phyloP scores from a whole-genome alignment of 2,113 vertebrate genomes.

The Anguilla japonica region DNA sequence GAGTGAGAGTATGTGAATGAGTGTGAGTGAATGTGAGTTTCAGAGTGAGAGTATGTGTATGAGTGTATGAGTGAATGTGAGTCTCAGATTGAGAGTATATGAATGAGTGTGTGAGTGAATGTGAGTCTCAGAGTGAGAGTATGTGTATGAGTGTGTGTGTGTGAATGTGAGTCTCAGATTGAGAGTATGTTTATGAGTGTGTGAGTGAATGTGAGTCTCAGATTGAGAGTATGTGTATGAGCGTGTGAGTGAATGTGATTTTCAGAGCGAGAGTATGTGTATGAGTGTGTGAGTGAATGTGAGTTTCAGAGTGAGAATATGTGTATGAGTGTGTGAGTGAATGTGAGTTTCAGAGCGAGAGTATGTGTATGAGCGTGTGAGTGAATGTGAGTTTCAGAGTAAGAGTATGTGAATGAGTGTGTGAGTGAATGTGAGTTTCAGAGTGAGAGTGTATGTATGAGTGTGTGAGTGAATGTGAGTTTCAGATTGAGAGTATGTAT shows the following conservation, averaged over 20 bases:
- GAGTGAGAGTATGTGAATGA: not conserved
- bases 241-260: not conserved
- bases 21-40: conserved; percentile 10
- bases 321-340: not conserved
- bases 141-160: not conserved
- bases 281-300: not conserved
- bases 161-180: conserved; percentile 17
- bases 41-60: not conserved
- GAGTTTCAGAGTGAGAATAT: conserved; percentile 17
- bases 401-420: not conserved
- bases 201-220: conserved; percentile 20
- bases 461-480: not conserved
- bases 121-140: conserved; percentile 15
- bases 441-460: not conserved
- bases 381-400: conserved; percentile 16
- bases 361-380: not conserved
- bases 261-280: too few relatives aligned
- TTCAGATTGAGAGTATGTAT: conserved; percentile 2
- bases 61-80: not conserved
- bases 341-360: conserved; percentile 14
- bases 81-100: not conserved
- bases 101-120: not conserved
- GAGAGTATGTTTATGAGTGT: not conserved
- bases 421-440: conserved; percentile 24
- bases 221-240: not conserved